A percentile compares a stretch with the other conserved stretches of the same genome.
Evolutionary conservation across 2,797 vertebrate genomes (phyloP).

Genomic region (Caiman crocodilus): DNA sequence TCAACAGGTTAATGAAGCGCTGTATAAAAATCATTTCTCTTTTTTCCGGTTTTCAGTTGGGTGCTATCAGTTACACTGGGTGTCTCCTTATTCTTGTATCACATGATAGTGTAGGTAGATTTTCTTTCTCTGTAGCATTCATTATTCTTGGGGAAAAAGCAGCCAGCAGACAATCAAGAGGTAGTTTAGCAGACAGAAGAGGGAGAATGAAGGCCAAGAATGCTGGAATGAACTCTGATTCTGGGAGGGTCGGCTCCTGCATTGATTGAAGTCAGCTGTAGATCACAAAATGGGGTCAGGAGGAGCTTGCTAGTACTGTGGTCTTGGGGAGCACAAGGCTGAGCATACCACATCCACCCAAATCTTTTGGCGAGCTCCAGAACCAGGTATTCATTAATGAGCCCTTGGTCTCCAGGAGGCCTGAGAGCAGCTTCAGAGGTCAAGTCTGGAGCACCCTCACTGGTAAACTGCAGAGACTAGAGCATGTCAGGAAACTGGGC

Average conservation of each 20-base stretch:
- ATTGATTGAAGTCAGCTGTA: background rate
- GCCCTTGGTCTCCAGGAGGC: no score
- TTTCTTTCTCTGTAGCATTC: background rate
- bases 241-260: background rate
- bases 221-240: accelerated
- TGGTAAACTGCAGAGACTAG: no score
- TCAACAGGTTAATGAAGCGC: background rate
- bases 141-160: background rate
- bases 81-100: background rate
- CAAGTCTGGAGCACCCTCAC: no score
- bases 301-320: background rate
- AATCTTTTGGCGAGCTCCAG: no score
- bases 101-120: background rate
- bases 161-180: conserved; percentile 2
- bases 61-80: background rate
- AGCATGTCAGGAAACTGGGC: no score
- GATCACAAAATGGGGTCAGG: background rate
- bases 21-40: background rate
- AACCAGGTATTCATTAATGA: no score
- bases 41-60: background rate
- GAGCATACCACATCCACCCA: no score
- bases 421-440: no score
- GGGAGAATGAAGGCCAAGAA: background rate
- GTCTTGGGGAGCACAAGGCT: no score
- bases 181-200: background rate